A percentile compares a stretch with the other conserved stretches of the same genome.
Conservation (phyloP, 1,140 invertebrate species). For the Solenopsis invicta region DNA sequence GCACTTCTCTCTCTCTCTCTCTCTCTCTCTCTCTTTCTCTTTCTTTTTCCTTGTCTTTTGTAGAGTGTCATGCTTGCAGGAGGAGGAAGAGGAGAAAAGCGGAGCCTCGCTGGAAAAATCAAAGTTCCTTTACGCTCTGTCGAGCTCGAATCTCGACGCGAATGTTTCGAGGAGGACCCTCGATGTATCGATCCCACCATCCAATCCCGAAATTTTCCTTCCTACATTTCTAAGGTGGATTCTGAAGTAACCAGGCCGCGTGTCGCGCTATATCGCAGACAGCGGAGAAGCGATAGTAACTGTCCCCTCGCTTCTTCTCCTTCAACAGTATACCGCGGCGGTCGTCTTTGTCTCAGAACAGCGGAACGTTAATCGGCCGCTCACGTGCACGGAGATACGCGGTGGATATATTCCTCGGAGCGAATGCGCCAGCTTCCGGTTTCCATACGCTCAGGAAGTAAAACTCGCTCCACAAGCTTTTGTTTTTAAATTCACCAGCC, state of each 20-base stretch:
- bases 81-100: neutral
- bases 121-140: too few species aligned
- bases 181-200: too few species aligned
- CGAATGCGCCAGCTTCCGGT: neutral
- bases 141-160: neutral
- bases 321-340: neutral
- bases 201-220: too few species aligned
- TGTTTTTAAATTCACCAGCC: neutral
- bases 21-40: neutral
- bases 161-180: neutral
- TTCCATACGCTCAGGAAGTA: neutral
- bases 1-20: neutral
- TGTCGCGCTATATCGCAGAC: constrained; percentile 5
- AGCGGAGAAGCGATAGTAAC: neutral
- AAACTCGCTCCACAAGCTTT: neutral
- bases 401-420: neutral
- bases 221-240: neutral
- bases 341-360: constrained; percentile 9
- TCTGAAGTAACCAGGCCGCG: neutral
- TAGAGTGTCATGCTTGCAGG: neutral
- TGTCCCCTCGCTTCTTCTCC: neutral
- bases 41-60: neutral
- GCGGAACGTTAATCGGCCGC: neutral
- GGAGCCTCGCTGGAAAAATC: neutral
- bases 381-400: constrained; percentile 1